Conservation (phyloP, 2,797 vertebrate species). For the Propithecus deckenii region DNA sequence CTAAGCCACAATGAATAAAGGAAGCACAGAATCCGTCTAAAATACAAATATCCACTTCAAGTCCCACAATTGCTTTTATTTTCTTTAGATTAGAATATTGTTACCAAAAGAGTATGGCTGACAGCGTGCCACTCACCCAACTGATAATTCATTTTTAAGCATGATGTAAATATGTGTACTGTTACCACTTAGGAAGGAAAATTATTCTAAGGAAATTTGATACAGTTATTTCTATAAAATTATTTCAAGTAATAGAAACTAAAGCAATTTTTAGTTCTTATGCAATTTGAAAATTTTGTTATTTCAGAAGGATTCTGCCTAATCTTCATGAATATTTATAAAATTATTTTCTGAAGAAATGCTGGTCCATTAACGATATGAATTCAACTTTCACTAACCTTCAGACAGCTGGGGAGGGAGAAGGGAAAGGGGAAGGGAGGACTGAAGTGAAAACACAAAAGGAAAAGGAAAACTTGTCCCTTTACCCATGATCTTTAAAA, state of each 20-base stretch:
- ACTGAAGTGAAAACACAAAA: not conserved
- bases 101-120: not conserved
- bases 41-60: not conserved
- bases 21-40: not conserved
- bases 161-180: not conserved
- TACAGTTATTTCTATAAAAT: not conserved
- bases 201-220: not conserved
- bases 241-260: not conserved
- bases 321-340: not conserved
- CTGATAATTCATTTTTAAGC: not conserved
- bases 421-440: not conserved
- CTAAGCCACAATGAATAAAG: not conserved
- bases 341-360: slow-evolving; percentile 24
- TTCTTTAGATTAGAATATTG: not conserved
- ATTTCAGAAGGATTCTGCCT: slow-evolving; percentile 27
- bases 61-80: not conserved
- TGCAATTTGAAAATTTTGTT: not conserved
- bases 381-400: not conserved
- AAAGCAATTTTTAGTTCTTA: not conserved
- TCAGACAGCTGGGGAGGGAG: not conserved
- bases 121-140: not conserved
- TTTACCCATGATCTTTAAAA: not conserved
- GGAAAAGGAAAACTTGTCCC: not conserved
- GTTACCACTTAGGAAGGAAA: not conserved
- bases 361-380: not conserved